Percentiles rank a stretch among this genome's conserved stretches.
Evolutionary conservation across 1,140 invertebrate genomes (phyloP).

Genomic region (Zaprionus capensis): DNA sequence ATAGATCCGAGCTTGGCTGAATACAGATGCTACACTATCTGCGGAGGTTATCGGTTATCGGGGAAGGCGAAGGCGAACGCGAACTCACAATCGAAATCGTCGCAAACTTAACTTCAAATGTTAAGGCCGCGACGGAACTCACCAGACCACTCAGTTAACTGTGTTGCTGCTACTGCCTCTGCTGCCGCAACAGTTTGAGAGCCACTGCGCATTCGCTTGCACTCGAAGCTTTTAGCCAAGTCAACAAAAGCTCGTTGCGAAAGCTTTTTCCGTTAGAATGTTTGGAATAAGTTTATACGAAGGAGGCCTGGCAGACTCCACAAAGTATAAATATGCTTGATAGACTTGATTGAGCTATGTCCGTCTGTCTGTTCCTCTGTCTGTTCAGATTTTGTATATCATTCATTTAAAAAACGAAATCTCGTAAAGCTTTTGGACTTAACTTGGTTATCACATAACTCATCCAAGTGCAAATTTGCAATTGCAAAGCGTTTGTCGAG

Average conservation of each 20-base stretch:
- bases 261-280: constrained; percentile 20
- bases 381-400: too few relatives aligned
- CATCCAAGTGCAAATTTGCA: too few relatives aligned
- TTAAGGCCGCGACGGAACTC: constrained; percentile 33
- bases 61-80: background rate
- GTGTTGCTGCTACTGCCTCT: background rate
- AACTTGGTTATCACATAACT: too few relatives aligned
- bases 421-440: too few relatives aligned
- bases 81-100: background rate
- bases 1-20: background rate
- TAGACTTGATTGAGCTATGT: background rate
- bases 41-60: constrained; percentile 25
- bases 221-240: constrained; percentile 69
- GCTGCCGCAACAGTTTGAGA: constrained; percentile 27
- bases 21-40: background rate
- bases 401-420: too few relatives aligned
- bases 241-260: constrained; percentile 26
- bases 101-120: constrained; percentile 19
- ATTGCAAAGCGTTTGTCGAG: too few relatives aligned
- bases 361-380: too few relatives aligned
- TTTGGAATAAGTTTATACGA: background rate
- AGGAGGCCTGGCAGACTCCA: background rate
- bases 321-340: too few relatives aligned
- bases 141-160: constrained; percentile 33
- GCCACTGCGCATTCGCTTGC: constrained; percentile 1